Evolutionary conservation across 2,797 vertebrate genomes (phyloP).

Genomic region (Crossoptilon crossoptilon): DNA sequence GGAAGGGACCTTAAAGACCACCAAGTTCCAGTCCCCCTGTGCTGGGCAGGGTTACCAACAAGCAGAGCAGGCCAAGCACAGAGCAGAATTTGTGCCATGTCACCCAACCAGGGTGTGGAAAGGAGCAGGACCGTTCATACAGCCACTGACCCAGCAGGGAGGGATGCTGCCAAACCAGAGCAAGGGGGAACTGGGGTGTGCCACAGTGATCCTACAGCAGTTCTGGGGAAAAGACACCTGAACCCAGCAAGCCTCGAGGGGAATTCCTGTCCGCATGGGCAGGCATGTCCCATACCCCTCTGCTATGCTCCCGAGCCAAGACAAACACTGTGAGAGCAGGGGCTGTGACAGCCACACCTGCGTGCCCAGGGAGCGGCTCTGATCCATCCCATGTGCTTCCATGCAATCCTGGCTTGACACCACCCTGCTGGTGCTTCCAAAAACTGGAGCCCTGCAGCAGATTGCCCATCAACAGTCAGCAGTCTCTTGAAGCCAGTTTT

Average conservation of each 20-base stretch:
- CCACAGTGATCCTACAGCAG: not conserved
- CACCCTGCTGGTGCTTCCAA: not conserved
- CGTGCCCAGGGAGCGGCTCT: not conserved
- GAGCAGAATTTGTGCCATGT: not conserved
- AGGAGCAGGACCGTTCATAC: rapidly evolving
- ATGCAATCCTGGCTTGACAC: not conserved
- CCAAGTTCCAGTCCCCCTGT: too few relatives aligned
- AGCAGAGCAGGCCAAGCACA: too few relatives aligned
- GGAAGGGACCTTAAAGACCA: too few relatives aligned
- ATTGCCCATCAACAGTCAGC: not conserved
- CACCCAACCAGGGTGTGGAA: rapidly evolving
- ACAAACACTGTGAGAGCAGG: not conserved
- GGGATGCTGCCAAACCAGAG: not conserved
- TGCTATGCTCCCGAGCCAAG: not conserved
- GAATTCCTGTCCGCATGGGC: constrained; percentile 1
- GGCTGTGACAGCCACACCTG: not conserved
- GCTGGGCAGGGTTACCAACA: too few relatives aligned
- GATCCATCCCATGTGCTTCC: not conserved
- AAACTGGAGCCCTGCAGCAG: rapidly evolving
- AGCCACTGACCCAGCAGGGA: not conserved
- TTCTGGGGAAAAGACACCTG: not conserved
- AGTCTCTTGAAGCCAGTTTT: not conserved
- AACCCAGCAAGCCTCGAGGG: not conserved
- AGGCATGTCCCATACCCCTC: not conserved
- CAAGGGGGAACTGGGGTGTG: not conserved